Base-by-base conservation (phyloP, 1,140 invertebrate genomes). In the Euglossa dilemma region DNA sequence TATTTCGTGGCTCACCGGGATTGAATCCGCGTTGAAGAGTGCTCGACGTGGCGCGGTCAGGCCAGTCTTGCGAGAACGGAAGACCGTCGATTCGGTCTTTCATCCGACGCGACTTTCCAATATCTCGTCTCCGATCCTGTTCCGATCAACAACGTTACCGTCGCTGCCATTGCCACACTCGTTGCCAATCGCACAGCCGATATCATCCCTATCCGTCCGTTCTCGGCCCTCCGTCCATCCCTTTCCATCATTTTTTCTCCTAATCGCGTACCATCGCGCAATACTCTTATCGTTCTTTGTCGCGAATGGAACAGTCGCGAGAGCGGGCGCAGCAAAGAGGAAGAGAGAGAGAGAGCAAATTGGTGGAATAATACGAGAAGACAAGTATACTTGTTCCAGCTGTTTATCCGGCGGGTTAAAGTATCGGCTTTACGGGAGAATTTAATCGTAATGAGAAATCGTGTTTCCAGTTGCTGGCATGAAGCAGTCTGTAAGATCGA, bases 21-120 rank as follows among this genome's bases (percentile, higher is more conserved):
- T 94, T 94, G 90, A 93, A 94, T 94, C 90, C 89, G 88, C 88
- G 87, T 91, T 93, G 89, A 87, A 93, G 93, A 89, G 91, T 93
- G 72, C 93, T 93, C 85, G 90, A 93, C 92, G 59, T 64, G 87
- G 88, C 90, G 89, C 89, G 87, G 82, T 86, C 90, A 90, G 90
- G 87, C 88, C 75, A 83, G 84, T 90, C 89, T 78, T 83, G 75
- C 85, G 85, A 90, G 87, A 90, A 89, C 86, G 88, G 89, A 85
- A 88, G 90, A 90, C 85, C 87, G 90, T 92, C 88, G 87, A 80
- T 86, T 90, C 85, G 87, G 85, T 90, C 91, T 93, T 92, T 93
- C 89, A 93, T 92, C 85, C 90, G 67, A 64, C 79, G 61, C 70
- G 80, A 72, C 69, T 87, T 85, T 71, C 74, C 77, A 76, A 74